These are phyloP conservation scores for Archegozetes longisetosus DNA, from an alignment of 1,140 invertebrate species.

Conservation along the genomic window DNA sequence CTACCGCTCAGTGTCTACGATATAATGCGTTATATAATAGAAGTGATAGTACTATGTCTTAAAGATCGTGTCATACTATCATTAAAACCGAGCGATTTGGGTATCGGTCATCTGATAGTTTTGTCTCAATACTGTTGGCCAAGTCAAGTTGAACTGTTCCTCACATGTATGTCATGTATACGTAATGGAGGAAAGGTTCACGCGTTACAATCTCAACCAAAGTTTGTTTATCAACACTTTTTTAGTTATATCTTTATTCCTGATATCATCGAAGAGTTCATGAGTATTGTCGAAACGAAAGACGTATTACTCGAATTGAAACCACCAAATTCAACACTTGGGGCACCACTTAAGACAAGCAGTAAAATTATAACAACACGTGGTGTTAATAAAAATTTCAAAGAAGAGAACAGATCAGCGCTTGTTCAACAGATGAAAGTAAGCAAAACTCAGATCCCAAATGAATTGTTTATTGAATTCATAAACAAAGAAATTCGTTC, in stretches of 20 bases:
- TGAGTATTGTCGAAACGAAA: slow-evolving; percentile 5
- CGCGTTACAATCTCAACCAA: slow-evolving; percentile 11
- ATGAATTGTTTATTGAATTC: not conserved
- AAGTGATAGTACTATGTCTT: slow-evolving; percentile 9
- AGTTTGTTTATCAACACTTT: slow-evolving; percentile 20
- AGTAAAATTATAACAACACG: not conserved
- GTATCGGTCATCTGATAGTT: slow-evolving; percentile 16
- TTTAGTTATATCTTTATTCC: slow-evolving; percentile 35
- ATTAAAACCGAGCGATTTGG: slow-evolving; percentile 3
- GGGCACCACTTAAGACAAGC: not conserved
- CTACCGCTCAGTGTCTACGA: not conserved
- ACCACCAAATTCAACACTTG: not conserved
- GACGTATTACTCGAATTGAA: not conserved
- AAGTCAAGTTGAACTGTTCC: slow-evolving; percentile 6
- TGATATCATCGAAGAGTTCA: slow-evolving; percentile 32
- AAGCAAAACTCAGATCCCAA: not conserved
- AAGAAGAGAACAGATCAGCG: not conserved
- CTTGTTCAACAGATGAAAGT: not conserved
- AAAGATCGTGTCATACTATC: slow-evolving; percentile 7
- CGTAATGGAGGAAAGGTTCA: not conserved
- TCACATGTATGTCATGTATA: not conserved
- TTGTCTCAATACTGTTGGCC: slow-evolving; percentile 18
- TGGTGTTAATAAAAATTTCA: slow-evolving; percentile 1
- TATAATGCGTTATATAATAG: slow-evolving; percentile 9
- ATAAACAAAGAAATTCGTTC: not conserved